phyloP scores from a whole-genome alignment of 2,888 invertebrate species.

The Siphonodentalium dalli region DNA sequence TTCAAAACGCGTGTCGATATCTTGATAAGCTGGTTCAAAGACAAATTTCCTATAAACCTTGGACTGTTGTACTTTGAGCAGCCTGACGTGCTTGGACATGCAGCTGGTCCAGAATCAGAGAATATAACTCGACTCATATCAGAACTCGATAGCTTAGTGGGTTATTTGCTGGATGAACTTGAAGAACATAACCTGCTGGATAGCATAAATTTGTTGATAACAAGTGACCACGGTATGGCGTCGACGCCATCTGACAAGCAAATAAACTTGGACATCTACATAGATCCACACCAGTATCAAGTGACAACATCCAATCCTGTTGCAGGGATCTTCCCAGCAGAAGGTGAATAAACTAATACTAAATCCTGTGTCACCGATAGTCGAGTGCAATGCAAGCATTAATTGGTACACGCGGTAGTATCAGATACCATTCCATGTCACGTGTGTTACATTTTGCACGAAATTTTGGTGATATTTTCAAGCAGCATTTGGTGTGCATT shows the following conservation, averaged over 20 bases:
- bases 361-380: too few species aligned
- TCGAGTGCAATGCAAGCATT: too few species aligned
- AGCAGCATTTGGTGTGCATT: too few species aligned
- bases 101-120: constrained; percentile 66
- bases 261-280: constrained; percentile 45
- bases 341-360: too few species aligned
- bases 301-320: constrained; percentile 70
- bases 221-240: constrained; percentile 79
- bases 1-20: constrained; percentile 45
- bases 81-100: constrained; percentile 74
- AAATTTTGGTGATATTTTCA: too few species aligned
- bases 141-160: constrained; percentile 61
- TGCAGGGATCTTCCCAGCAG: constrained; percentile 71
- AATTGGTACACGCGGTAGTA: too few species aligned
- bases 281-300: constrained; percentile 34
- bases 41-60: constrained; percentile 73
- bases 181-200: constrained; percentile 67
- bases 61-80: constrained; percentile 76
- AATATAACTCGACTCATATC: constrained; percentile 68
- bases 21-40: constrained; percentile 55
- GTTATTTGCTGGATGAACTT: constrained; percentile 70
- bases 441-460: too few species aligned
- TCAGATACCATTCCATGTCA: too few species aligned
- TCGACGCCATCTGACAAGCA: constrained; percentile 63
- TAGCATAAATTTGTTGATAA: constrained; percentile 73